Conservation (phyloP, 2,113 vertebrate genomes). For the Chitala chitala region DNA sequence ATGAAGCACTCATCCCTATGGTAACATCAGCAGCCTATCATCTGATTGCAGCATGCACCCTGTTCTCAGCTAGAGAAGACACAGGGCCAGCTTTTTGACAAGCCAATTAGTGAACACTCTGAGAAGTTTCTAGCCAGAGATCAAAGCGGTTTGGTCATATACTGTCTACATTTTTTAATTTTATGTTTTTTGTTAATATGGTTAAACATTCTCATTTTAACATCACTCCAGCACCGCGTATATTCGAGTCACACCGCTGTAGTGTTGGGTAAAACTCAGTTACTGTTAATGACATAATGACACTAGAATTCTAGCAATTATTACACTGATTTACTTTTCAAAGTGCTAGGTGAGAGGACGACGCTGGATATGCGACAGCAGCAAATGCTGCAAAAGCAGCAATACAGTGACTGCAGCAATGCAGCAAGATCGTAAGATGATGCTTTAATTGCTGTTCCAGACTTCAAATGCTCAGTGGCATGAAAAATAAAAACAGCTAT, state of each 20-base stretch:
- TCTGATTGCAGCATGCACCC: not conserved
- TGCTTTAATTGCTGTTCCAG: not conserved
- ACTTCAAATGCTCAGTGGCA: too few relatives aligned
- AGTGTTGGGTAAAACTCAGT: too few relatives aligned
- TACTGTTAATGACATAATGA: not conserved
- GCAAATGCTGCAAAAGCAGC: not conserved
- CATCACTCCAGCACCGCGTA: too few relatives aligned
- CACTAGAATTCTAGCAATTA: not conserved
- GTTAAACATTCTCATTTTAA: too few relatives aligned
- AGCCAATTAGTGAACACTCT: not conserved
- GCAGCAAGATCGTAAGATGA: not conserved
- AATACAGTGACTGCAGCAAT: too few relatives aligned
- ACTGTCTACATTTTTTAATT: not conserved
- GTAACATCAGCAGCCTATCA: not conserved
- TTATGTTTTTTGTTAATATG: not conserved
- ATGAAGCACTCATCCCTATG: not conserved
- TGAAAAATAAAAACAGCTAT: not conserved
- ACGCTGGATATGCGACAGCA: not conserved
- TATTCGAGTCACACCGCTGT: too few relatives aligned
- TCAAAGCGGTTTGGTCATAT: not conserved
- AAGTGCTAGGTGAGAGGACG: not conserved
- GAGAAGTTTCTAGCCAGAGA: not conserved
- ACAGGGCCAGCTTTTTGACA: not conserved
- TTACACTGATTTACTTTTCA: not conserved
- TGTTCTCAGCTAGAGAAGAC: not conserved